phyloP scores from a whole-genome alignment of 2,797 vertebrate genomes.

The Coregonus sp. region DNA sequence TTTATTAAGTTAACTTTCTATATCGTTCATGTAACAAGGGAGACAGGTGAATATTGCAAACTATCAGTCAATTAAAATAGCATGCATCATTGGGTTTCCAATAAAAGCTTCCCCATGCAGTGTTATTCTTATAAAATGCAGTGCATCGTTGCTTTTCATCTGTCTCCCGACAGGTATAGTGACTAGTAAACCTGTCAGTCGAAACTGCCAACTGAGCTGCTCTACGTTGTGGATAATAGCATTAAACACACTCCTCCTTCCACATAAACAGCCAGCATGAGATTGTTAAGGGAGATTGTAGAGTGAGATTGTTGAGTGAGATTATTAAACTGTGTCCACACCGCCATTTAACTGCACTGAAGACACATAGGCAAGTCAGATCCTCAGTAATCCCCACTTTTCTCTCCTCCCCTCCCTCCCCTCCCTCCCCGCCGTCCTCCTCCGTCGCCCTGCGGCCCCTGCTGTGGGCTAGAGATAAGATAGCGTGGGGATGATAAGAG shows the following conservation, averaged over 20 bases:
- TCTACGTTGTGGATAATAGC: neutral
- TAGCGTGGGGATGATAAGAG: neutral
- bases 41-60: neutral
- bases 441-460: neutral
- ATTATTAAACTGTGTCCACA: neutral
- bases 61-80: neutral
- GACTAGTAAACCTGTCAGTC: neutral
- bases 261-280: neutral
- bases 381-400: neutral
- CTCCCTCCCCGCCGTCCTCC: neutral
- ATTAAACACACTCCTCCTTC: neutral
- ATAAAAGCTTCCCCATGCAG: neutral
- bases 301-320: neutral
- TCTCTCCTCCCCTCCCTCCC: too few species aligned
- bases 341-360: neutral
- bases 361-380: neutral
- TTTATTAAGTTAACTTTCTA: neutral
- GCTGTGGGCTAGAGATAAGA: conserved; percentile 5
- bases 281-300: neutral
- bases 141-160: conserved; percentile 1
- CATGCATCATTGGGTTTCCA: neutral
- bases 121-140: neutral
- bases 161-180: neutral
- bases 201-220: neutral
- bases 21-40: neutral